phyloP scores from a whole-genome alignment of 2,888 invertebrate species.

The Agonum fuliginosum region DNA sequence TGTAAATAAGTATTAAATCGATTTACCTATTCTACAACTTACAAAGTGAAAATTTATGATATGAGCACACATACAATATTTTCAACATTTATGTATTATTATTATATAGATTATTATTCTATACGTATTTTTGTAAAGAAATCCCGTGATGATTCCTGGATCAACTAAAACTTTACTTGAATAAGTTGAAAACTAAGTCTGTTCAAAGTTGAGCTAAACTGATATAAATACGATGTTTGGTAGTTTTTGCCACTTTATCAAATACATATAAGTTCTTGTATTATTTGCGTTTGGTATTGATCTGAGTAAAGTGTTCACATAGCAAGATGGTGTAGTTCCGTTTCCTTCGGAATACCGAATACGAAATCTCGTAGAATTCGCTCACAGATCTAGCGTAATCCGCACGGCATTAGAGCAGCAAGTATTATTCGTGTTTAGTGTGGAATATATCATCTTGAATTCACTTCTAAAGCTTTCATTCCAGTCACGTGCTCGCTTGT shows the following conservation, averaged over 20 bases:
- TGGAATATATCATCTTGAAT: conserved; percentile 39
- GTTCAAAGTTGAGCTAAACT: background rate
- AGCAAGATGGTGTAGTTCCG: conserved; percentile 1
- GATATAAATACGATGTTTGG: background rate
- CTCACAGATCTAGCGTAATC: conserved; percentile 35
- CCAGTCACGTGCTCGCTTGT: conserved; percentile 39
- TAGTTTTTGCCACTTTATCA: background rate
- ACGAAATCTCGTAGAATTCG: background rate
- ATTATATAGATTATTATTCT: too few relatives aligned
- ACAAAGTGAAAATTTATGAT: too few relatives aligned
- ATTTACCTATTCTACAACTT: too few relatives aligned
- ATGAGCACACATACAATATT: too few relatives aligned
- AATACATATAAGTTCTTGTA: background rate
- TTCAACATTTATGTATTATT: too few relatives aligned
- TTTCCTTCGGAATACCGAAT: conserved; percentile 14
- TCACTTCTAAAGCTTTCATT: conserved; percentile 16
- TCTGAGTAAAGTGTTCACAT: background rate
- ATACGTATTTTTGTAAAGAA: too few relatives aligned
- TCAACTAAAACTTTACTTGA: too few relatives aligned
- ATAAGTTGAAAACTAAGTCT: too few relatives aligned
- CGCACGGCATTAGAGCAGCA: conserved; percentile 39
- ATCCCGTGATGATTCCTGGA: too few relatives aligned
- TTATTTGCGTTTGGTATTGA: background rate
- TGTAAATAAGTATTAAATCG: too few relatives aligned
- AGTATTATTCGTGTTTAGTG: conserved; percentile 54